These are phyloP conservation scores for Meles meles DNA, from an alignment of 2,113 vertebrate species.

Conservation along the genomic window DNA sequence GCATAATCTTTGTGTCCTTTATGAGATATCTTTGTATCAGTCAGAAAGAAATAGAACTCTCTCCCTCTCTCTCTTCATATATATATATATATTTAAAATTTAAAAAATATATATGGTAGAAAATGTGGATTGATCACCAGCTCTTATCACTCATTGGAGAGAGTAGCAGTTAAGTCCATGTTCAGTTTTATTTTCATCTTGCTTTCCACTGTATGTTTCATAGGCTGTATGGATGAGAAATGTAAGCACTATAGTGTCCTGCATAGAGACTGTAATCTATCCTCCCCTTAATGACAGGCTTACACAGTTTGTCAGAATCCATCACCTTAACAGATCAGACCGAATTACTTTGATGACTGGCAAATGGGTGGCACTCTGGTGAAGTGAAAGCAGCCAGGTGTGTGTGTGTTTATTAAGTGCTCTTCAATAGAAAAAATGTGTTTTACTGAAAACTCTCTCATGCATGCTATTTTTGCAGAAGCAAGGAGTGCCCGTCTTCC, in stretches of 20 bases:
- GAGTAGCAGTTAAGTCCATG: conserved; percentile 51
- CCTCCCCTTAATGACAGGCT: conserved; percentile 73
- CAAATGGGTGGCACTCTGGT: conserved; percentile 45
- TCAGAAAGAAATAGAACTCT: neutral
- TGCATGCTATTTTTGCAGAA: conserved; percentile 49
- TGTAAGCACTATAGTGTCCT: conserved; percentile 42
- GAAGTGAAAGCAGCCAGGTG: conserved; percentile 75
- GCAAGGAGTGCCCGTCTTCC: neutral
- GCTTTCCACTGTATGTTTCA: conserved; percentile 23
- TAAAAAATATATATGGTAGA: neutral
- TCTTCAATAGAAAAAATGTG: conserved; percentile 49
- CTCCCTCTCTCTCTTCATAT: neutral
- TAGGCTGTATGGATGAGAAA: conserved; percentile 45
- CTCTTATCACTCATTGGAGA: conserved; percentile 51
- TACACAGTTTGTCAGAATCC: conserved; percentile 70
- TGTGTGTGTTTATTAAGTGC: conserved; percentile 77
- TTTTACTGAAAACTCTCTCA: conserved; percentile 51
- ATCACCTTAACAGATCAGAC: conserved; percentile 65
- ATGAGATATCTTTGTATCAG: neutral
- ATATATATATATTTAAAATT: neutral
- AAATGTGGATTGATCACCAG: conserved; percentile 23
- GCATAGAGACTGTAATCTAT: conserved; percentile 62
- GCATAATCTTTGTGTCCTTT: neutral
- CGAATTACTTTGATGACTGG: conserved; percentile 70
- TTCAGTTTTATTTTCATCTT: conserved; percentile 69